A percentile compares a stretch with the other conserved stretches of the same genome.
These are phyloP conservation scores for Eurystomus gularis DNA, from an alignment of 2,113 vertebrate species.

Conservation along the genomic window DNA sequence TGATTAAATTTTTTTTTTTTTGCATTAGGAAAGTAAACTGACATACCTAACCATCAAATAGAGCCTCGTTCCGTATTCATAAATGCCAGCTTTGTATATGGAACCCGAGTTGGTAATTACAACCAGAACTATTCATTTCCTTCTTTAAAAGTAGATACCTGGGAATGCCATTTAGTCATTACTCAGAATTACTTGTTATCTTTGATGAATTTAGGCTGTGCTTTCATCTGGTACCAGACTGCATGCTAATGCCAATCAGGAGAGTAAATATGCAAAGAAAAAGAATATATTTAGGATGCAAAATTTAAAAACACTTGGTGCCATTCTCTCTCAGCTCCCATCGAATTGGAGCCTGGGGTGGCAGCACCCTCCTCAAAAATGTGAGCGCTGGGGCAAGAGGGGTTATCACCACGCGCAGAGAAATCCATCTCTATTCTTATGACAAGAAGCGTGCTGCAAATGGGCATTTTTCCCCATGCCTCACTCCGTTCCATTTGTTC, in stretches of 20 bases:
- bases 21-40: slow-evolving; percentile 11
- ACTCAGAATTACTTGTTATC: slow-evolving; percentile 63
- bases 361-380: neutral
- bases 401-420: neutral
- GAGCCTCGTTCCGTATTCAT: slow-evolving; percentile 19
- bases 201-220: slow-evolving; percentile 70
- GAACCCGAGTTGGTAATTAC: slow-evolving; percentile 22
- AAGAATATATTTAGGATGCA: neutral
- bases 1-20: neutral
- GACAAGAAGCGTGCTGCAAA: slow-evolving; percentile 24
- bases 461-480: neutral
- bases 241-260: slow-evolving; percentile 65
- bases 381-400: neutral
- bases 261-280: neutral
- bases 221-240: slow-evolving; percentile 35
- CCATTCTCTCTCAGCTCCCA: neutral
- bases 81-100: slow-evolving; percentile 31
- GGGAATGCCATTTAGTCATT: slow-evolving; percentile 59
- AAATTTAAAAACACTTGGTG: neutral
- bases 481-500: slow-evolving; percentile 33
- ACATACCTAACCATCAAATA: slow-evolving; percentile 5
- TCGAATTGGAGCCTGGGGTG: neutral
- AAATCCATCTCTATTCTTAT: slow-evolving; percentile 18
- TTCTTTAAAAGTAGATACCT: slow-evolving; percentile 49
- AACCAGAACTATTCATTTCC: slow-evolving; percentile 26